phyloP scores from a whole-genome alignment of 2,888 invertebrate genomes.

The Resseliella maxima region DNA sequence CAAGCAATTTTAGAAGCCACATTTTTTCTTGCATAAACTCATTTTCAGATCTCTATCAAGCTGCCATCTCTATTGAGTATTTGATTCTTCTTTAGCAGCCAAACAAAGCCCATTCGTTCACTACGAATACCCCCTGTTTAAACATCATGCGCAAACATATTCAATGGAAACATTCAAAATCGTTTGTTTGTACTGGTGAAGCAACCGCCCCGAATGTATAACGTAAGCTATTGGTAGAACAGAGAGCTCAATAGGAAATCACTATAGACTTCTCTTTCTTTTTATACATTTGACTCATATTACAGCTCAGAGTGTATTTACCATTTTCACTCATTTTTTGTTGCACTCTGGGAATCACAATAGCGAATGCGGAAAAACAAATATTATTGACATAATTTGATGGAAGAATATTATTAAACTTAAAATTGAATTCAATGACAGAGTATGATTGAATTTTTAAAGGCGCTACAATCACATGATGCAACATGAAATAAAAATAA shows the following conservation, averaged over 20 bases:
- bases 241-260: not conserved
- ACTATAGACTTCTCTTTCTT: not conserved
- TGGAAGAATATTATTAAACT: not conserved
- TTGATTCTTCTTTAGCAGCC: not conserved
- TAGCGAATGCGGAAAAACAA: not conserved
- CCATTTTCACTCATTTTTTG: conserved; percentile 4
- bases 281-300: not conserved
- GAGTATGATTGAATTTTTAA: not conserved
- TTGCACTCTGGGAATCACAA: too few relatives aligned
- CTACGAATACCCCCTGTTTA: not conserved
- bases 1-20: not conserved
- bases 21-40: not conserved
- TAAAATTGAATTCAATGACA: conserved; percentile 26
- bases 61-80: not conserved
- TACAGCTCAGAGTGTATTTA: not conserved
- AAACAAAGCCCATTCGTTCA: not conserved
- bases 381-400: not conserved
- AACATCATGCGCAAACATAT: not conserved
- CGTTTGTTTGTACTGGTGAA: not conserved
- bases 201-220: not conserved
- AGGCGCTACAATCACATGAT: conserved; percentile 5
- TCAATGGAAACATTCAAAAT: not conserved
- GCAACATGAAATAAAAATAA: not conserved
- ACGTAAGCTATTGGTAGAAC: not conserved
- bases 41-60: not conserved